Evolutionary conservation across 2,113 vertebrate species (phyloP), one percentile per base, ranked within the genome.

Genomic region (Muscicapa adusta): DNA sequence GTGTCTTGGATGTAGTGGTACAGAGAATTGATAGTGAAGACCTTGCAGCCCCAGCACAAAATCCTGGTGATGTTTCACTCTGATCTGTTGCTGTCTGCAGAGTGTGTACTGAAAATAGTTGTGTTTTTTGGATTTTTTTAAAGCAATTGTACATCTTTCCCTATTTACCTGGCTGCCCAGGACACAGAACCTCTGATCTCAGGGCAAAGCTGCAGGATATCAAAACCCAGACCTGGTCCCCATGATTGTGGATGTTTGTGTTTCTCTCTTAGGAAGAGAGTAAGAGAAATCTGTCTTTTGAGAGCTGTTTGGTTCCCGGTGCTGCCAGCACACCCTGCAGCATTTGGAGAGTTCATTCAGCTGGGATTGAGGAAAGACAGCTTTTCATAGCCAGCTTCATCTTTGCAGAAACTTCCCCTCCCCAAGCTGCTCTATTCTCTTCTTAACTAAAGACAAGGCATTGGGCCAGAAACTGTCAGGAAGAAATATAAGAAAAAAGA

Each of bases 131-230:
- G 12, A 22, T 23, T 38, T 29, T 54, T 75, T 82, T 4, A 3
- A 67, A 68, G 20, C 16, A 24, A 5, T 34, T 5, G 2, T 26
- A 1, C 17, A 8, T 54, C 29, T 78, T 31, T 12, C 7, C 3
- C 0, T 7, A 0, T 36, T 8, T 40, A 0, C 19, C 8, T n/a
- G 34, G 18, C 66, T 77, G 31, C 67, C 33, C 14, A 62, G 33
- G 47, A 42, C 2, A 1, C 33, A 42, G 42, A 62, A 43, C 8
- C 4, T 50, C 19, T 50, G 43, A 54, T 40, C 6, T 50, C 6
- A 22, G 33, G 28, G 79, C 15, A 61, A 34, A 45, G 28, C 25
- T 36, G 3, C 24, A 22, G 34, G 12, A 36, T 20, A 7, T 34
- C 25, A 45, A 73, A 66, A 3, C 33, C 8, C 66, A 34, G 25